Percentiles rank a stretch among this genome's conserved stretches.
phyloP scores from a whole-genome alignment of 2,797 vertebrate genomes.

The Chromis chromis region DNA sequence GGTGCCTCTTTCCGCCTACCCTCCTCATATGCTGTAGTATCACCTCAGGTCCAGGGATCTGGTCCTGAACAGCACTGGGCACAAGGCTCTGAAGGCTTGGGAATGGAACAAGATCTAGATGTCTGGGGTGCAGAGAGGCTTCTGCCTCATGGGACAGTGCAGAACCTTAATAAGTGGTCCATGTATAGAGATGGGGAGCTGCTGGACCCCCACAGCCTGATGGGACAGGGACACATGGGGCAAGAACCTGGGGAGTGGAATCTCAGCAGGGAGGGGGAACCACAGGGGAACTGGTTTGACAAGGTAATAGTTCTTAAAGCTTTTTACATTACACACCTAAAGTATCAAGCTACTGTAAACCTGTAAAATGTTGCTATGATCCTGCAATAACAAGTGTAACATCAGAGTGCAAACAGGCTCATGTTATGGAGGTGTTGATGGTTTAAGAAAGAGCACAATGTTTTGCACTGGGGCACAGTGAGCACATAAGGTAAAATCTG shows the following conservation, averaged over 20 bases:
- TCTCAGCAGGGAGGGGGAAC: conserved; percentile 85
- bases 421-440: neutral
- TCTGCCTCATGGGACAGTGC: conserved; percentile 81
- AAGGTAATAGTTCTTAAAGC: conserved; percentile 83
- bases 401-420: neutral
- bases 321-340: conserved; percentile 1
- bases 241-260: conserved; percentile 80
- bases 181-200: conserved; percentile 83
- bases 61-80: conserved; percentile 86
- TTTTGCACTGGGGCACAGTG: neutral
- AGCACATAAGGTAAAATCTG: neutral
- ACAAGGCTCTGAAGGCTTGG: conserved; percentile 69
- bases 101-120: conserved; percentile 79
- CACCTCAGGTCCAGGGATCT: conserved; percentile 89
- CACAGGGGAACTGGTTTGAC: conserved; percentile 87
- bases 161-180: conserved; percentile 85
- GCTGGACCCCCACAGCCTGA: conserved; percentile 77
- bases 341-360: neutral
- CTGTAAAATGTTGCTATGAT: neutral
- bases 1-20: conserved; percentile 81
- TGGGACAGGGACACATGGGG: conserved; percentile 62
- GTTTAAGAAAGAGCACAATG: conserved; percentile 5
- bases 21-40: conserved; percentile 90
- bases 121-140: conserved; percentile 85
- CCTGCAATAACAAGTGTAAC: neutral